Percentiles rank a stretch among this genome's conserved stretches.
phyloP scores from a whole-genome alignment of 2,888 invertebrate genomes.

The Tetranychus piercei region DNA sequence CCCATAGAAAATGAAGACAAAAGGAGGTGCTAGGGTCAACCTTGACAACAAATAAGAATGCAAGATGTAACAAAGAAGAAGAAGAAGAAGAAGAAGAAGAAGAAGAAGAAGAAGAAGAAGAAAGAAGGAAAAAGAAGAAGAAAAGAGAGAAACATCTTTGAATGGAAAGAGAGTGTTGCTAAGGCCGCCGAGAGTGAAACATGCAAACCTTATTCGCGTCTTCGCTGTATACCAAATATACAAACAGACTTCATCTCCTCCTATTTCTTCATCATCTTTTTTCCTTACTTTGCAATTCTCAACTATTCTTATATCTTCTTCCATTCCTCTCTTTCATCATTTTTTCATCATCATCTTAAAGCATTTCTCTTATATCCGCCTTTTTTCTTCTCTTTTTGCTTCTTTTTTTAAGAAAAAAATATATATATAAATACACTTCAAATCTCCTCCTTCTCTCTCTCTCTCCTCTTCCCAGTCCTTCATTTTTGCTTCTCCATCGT shows the following conservation, averaged over 20 bases:
- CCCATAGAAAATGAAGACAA: slow-evolving; percentile 1
- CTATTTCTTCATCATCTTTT: not conserved
- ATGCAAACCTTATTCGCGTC: not conserved
- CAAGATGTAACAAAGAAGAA: slow-evolving; percentile 8
- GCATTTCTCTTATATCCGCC: not conserved
- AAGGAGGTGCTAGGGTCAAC: slow-evolving; percentile 1
- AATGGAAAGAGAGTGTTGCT: not conserved
- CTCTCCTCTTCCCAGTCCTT: not conserved
- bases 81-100: not conserved
- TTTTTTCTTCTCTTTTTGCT: not conserved
- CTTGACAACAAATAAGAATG: slow-evolving; percentile 1
- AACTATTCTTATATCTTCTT: not conserved
- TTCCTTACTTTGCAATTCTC: not conserved
- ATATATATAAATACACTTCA: not conserved
- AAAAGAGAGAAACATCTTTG: not conserved
- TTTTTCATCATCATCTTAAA: not conserved
- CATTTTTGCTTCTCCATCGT: not conserved
- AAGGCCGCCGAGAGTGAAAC: not conserved
- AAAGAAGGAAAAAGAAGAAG: not conserved
- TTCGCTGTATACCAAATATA: not conserved
- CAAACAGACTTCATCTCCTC: not conserved
- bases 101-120: not conserved
- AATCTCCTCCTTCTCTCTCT: not conserved
- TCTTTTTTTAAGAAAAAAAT: not conserved
- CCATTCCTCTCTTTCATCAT: not conserved